phyloP scores from a whole-genome alignment of 37 sponge, comb jelly and placozoan genomes.

The Theonella swinhoei region DNA sequence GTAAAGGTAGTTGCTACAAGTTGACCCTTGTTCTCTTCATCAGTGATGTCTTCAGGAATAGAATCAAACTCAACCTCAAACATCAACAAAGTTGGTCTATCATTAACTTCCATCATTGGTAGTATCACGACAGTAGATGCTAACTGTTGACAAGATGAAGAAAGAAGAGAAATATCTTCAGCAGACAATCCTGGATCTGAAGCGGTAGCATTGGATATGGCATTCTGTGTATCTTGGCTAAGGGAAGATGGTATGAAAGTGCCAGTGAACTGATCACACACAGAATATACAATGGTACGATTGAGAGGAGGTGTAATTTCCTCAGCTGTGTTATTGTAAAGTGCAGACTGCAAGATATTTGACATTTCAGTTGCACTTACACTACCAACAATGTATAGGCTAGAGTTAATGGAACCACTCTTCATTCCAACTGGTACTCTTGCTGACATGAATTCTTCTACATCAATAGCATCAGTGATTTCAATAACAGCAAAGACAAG shows the following conservation, averaged over 20 bases:
- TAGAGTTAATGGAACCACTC: slow-evolving; percentile 9
- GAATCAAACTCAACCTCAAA: slow-evolving; percentile 9
- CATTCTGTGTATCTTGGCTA: slow-evolving; percentile 21
- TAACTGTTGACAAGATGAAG: background rate
- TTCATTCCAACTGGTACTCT: slow-evolving; percentile 35
- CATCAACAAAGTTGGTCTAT: slow-evolving; percentile 27
- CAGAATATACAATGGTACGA: slow-evolving; percentile 61
- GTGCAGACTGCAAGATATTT: slow-evolving; percentile 23
- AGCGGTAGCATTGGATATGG: background rate
- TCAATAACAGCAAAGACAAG: slow-evolving; percentile 55
- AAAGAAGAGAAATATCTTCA: slow-evolving; percentile 1
- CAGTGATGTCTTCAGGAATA: slow-evolving; percentile 43
- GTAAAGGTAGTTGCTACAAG: slow-evolving; percentile 35
- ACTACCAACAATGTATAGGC: slow-evolving; percentile 49
- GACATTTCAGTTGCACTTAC: slow-evolving; percentile 26
- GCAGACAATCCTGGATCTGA: background rate
- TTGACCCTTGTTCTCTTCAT: slow-evolving; percentile 24
- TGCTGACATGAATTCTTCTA: background rate
- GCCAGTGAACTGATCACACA: slow-evolving; percentile 41
- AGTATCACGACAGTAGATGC: background rate
- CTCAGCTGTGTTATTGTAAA: slow-evolving; percentile 58
- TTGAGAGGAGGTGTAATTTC: slow-evolving; percentile 39
- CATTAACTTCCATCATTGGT: slow-evolving; percentile 29
- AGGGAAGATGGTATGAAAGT: background rate
- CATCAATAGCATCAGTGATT: slow-evolving; percentile 48